Conservation (phyloP, 35 echinoderm and acorn worm species). For the Heliocidaris erythrogramma region DNA sequence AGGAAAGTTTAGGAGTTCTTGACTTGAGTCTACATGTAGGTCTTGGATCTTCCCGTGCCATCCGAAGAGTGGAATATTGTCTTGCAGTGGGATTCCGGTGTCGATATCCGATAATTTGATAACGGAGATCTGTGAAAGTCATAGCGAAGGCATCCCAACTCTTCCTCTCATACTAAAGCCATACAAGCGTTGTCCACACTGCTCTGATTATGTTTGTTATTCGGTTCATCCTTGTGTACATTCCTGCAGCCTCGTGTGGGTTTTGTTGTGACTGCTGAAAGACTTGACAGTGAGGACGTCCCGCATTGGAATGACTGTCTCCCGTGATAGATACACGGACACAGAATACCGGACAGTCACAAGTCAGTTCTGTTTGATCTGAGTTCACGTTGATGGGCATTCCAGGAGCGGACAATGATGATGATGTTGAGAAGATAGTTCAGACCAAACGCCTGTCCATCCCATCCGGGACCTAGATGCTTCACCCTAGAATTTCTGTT, state of each 20-base stretch:
- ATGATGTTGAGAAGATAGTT: neutral
- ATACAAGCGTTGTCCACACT: neutral
- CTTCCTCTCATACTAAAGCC: conserved; percentile 10
- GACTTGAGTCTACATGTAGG: neutral
- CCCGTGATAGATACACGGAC: neutral
- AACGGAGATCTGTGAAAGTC: conserved; percentile 20
- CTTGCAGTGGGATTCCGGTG: neutral
- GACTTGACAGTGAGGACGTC: neutral
- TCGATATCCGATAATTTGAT: conserved; percentile 45
- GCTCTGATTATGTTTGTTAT: neutral
- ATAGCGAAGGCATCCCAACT: conserved; percentile 33
- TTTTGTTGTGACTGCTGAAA: neutral
- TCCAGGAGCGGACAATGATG: neutral
- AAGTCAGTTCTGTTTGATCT: neutral
- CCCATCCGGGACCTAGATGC: neutral
- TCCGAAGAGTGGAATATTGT: neutral
- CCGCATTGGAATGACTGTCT: neutral
- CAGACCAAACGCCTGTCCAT: neutral
- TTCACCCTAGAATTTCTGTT: neutral
- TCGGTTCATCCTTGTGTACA: too few relatives aligned
- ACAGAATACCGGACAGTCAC: neutral
- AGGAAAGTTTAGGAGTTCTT: too few relatives aligned
- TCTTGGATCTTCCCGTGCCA: neutral
- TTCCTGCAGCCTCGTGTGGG: too few relatives aligned
- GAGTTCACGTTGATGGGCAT: neutral